Evolutionary conservation across 2,797 vertebrate species (phyloP), one percentile per base, ranked within the genome.

Genomic region (Oreonectes daqikongensis): DNA sequence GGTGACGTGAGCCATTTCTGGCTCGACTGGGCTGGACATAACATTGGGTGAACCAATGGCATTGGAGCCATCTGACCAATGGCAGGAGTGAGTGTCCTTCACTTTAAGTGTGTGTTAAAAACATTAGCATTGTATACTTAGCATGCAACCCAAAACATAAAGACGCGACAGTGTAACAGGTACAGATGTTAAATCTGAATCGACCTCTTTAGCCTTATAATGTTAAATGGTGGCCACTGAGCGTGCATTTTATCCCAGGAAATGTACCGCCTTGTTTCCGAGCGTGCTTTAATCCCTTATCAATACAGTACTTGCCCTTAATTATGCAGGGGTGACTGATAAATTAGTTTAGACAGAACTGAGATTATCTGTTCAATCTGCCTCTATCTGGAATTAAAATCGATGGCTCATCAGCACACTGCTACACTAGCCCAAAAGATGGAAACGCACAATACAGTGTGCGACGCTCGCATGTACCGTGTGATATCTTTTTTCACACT

Each of bases 341-440:
- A 79, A 83, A 83, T 85, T 79, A 83, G 82, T 78, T 69, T 72
- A 72, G 80, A 81, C 82, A 77, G 73, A 76, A 74, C 72, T 50
- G 74, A 72, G 78, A 78, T 84, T 83, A 84, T 84, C 81, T 64
- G 38, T 69, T 72, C 69, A 77, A 77, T 79, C 82, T 61, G 61
- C 73, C 64, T 44, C 24, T 85, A 85, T 85, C 83, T 84, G 70
- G 81, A 83, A 81, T 81, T 86, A 78, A 82, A 84, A 86, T 84
- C 85, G 44, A 80, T 75, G 79, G 64, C 76, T 83, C 69, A 80
- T 81, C 83, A 78, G 64, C 52, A 63, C 55, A 64, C 68, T 64
- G 81, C 66, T 52, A 68, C 70, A 63, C 79, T 9, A 42, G 77
- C 22, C 57, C 70, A 67, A 72, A 64, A 63, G 71, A 53, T 55